phyloP scores from a whole-genome alignment of 1,140 invertebrate genomes.

The Leucophenga varia region DNA sequence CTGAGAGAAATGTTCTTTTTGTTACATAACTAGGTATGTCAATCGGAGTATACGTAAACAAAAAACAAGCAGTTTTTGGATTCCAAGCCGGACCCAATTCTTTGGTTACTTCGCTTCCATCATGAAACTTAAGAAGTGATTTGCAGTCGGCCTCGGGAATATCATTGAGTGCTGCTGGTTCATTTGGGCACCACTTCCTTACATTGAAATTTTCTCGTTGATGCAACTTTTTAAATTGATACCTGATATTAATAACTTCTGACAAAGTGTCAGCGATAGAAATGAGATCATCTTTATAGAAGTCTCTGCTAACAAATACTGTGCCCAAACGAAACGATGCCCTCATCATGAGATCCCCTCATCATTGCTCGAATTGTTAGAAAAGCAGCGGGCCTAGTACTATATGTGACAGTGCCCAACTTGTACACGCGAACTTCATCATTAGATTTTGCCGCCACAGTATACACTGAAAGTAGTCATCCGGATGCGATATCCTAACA shows the following conservation, averaged over 20 bases:
- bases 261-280: constrained; percentile 30
- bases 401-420: constrained; percentile 37
- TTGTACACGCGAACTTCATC: constrained; percentile 16
- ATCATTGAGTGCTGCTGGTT: no score
- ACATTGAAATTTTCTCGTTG: background rate
- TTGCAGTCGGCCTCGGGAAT: constrained; percentile 13
- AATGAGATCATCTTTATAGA: constrained; percentile 54
- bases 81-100: constrained; percentile 4
- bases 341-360: constrained; percentile 42
- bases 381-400: constrained; percentile 30
- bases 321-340: background rate
- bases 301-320: constrained; percentile 25
- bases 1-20: constrained; percentile 2
- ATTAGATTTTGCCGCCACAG: background rate
- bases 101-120: constrained; percentile 11
- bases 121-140: constrained; percentile 9
- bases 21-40: no score
- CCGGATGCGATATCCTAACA: background rate
- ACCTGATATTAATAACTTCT: constrained; percentile 10
- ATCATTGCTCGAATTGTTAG: constrained; percentile 31
- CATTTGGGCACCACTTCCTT: constrained; percentile 28
- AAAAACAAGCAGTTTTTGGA: constrained; percentile 5
- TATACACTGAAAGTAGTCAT: constrained; percentile 12
- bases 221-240: constrained; percentile 13
- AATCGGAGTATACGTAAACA: background rate